phyloP scores from a whole-genome alignment of 1,140 invertebrate species.

The Hydropsyche tenuis region DNA sequence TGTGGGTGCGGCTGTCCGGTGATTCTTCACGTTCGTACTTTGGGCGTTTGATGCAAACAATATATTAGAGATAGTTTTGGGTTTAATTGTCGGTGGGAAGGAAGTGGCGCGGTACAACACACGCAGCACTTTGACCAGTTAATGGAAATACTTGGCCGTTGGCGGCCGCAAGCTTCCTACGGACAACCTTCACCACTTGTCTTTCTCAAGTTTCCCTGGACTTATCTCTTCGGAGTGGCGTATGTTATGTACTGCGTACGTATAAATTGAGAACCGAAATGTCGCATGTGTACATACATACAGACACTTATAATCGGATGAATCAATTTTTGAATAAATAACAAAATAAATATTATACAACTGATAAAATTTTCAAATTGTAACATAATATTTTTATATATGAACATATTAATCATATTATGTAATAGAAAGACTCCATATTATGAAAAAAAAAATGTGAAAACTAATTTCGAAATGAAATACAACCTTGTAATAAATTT shows the following conservation, averaged over 20 bases:
- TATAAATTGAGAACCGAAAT: background rate
- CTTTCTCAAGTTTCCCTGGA: conserved; percentile 31
- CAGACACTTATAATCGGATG: no score
- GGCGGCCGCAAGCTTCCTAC: conserved; percentile 39
- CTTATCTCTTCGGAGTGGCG: conserved; percentile 24
- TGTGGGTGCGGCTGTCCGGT: no score
- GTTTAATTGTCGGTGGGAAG: conserved; percentile 31
- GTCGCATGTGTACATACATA: no score
- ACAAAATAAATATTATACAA: no score
- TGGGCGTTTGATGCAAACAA: conserved; percentile 24
- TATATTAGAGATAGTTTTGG: conserved; percentile 28
- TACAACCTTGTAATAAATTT: no score
- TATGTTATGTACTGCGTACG: background rate
- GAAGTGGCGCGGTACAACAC: conserved; percentile 30
- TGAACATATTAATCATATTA: no score
- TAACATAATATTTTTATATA: no score
- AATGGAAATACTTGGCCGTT: conserved; percentile 46
- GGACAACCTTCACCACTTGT: conserved; percentile 46
- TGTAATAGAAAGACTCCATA: no score
- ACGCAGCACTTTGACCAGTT: conserved; percentile 38
- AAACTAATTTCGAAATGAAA: no score
- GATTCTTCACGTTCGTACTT: background rate
- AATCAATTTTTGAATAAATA: no score
- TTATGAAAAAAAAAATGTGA: no score
- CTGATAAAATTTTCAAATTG: no score